These are phyloP conservation scores for Andrena flavipes DNA, from an alignment of 2,888 invertebrate genomes.

Conservation along the genomic window DNA sequence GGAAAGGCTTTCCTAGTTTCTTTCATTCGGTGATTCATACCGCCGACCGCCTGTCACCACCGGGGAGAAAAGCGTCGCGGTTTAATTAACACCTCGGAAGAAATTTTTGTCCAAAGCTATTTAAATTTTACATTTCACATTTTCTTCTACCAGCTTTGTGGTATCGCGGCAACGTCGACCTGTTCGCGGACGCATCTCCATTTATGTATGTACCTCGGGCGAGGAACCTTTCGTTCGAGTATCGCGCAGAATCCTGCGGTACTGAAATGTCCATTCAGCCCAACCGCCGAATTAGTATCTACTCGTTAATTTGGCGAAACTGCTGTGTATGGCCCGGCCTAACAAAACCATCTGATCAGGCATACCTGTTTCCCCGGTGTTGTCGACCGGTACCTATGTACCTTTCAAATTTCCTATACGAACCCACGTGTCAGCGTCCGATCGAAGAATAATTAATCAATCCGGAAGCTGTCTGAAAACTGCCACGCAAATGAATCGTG, in stretches of 20 bases:
- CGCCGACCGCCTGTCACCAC: not conserved
- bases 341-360: conserved; percentile 10
- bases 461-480: conserved; percentile 43
- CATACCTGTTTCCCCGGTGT: conserved; percentile 10
- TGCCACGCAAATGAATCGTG: conserved; percentile 56
- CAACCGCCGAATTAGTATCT: conserved; percentile 35
- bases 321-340: conserved; percentile 17
- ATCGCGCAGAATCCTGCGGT: not conserved
- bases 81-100: not conserved
- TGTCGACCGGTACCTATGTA: not conserved
- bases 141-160: not conserved
- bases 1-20: not conserved
- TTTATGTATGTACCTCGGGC: not conserved
- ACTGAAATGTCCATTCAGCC: conserved; percentile 6
- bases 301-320: conserved; percentile 50
- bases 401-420: conserved; percentile 27
- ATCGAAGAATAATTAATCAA: conserved; percentile 59
- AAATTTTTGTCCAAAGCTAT: not conserved
- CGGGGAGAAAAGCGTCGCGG: not conserved
- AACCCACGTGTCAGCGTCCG: conserved; percentile 42
- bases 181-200: not conserved
- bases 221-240: not conserved
- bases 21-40: not conserved
- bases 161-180: not conserved
- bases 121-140: not conserved